Base-by-base conservation (phyloP, 2,888 invertebrate genomes). In the Synergus gifuensis region DNA sequence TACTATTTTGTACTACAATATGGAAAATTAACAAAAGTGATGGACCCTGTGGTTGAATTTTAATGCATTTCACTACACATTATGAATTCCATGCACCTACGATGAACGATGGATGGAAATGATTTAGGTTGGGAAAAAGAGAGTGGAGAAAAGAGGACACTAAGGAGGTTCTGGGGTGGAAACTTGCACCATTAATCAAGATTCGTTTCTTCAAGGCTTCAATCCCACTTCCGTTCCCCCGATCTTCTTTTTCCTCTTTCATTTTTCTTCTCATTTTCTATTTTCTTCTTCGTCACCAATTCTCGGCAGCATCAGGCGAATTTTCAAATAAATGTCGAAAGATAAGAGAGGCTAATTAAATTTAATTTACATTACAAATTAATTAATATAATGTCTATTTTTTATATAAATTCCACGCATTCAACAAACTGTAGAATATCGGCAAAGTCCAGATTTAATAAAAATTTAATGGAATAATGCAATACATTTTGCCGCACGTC, bases 181-280 rank as follows among this genome's bases (percentile, higher is more conserved):
- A 91, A 91, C 87, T 91, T 90, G 88, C 86, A 84, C 90, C 89
- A 90, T 91, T 91, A 91, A 91, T 91, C 91, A 91, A 89, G 90
- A 90, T 91, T 89, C 90, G 88, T 90, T 89, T 89, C 88, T 88
- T 84, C 83, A 84, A 82, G 77, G 82, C 81, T 79, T 79, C 78
- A 69, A 58, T 77, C 63, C 77, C 60, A 79, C 79, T 80, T 81
- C 69, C 76, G 64, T 76, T 79, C 36, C n/a, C n/a, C 36, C 54
- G 28, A 54, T 78, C 69, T 54, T 80, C 69, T 22, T 77, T 76
- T 78, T 80, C 76, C 79, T 80, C 76, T 40, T 46, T 54, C 62
- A 22, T 67, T 54, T 79, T 64, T 67, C 44, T 9, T 28, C 18
- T 46, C n/a, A 66, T 16, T 42, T 42, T 63, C 42, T 67, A 4